These are phyloP conservation scores for Mimachlamys varia DNA, from an alignment of 2,888 invertebrate genomes.

Conservation along the genomic window DNA sequence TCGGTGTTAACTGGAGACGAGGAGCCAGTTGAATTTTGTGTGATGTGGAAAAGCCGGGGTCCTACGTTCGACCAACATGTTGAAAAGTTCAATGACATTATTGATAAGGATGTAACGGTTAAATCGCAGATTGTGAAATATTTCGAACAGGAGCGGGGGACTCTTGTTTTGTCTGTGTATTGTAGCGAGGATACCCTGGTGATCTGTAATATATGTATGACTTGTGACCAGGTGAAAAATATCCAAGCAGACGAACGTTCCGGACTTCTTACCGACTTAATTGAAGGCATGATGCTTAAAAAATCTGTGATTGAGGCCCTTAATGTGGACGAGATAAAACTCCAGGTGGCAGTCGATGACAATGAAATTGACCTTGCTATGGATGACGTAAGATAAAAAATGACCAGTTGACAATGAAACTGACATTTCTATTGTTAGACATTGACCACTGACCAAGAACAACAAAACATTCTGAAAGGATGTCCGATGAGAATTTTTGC, in stretches of 20 bases:
- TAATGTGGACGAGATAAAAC: slow-evolving; percentile 70
- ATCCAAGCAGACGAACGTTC: slow-evolving; percentile 69
- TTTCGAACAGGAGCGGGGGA: slow-evolving; percentile 78
- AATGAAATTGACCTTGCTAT: slow-evolving; percentile 69
- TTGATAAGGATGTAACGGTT: slow-evolving; percentile 60
- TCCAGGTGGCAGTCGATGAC: slow-evolving; percentile 68
- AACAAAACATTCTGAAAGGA: background rate
- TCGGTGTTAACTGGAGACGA: slow-evolving; percentile 34
- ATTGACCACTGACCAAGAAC: background rate
- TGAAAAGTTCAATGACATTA: slow-evolving; percentile 60
- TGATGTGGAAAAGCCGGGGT: slow-evolving; percentile 51
- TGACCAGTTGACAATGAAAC: background rate
- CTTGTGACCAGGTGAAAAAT: slow-evolving; percentile 67
- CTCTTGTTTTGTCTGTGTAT: slow-evolving; percentile 72
- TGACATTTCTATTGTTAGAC: background rate
- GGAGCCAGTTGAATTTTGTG: slow-evolving; percentile 50
- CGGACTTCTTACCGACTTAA: slow-evolving; percentile 66
- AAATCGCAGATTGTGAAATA: slow-evolving; percentile 74
- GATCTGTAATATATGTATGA: slow-evolving; percentile 77
- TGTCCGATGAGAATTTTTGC: too few species aligned
- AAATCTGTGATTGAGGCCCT: slow-evolving; percentile 65
- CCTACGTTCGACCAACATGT: slow-evolving; percentile 50
- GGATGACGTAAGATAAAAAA: slow-evolving; percentile 63
- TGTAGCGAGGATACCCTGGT: slow-evolving; percentile 69
- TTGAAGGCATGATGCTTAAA: slow-evolving; percentile 67